Evolutionary conservation across 2,888 invertebrate genomes (phyloP).

Genomic region (Pristionchus japonicus): DNA sequence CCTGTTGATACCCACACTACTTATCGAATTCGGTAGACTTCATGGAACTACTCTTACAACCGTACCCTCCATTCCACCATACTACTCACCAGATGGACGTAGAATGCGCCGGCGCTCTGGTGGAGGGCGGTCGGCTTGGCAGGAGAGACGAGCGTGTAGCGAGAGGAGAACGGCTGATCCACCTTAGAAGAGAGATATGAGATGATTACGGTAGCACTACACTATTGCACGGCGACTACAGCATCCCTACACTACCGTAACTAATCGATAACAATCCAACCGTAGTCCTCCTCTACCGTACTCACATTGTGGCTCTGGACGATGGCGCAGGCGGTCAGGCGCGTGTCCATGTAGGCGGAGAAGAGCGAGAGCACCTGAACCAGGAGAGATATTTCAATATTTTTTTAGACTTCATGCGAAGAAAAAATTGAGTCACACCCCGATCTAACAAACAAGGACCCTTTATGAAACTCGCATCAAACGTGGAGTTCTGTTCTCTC

Average conservation of each 20-base stretch:
- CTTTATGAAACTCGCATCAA: too few relatives aligned
- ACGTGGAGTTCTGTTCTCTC: too few relatives aligned
- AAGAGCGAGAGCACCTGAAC: slow-evolving; percentile 55
- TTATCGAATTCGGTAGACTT: too few relatives aligned
- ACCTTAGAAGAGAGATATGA: neutral
- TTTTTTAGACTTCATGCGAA: neutral
- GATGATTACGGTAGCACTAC: neutral
- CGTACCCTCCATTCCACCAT: neutral
- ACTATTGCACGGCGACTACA: neutral
- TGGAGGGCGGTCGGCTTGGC: slow-evolving; percentile 28
- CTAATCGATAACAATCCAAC: neutral
- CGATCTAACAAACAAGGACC: too few relatives aligned
- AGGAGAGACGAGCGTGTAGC: slow-evolving; percentile 11
- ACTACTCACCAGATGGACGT: slow-evolving; percentile 35
- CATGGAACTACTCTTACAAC: neutral
- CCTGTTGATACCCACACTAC: too few relatives aligned
- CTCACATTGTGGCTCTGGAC: slow-evolving; percentile 47
- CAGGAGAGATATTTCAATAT: neutral
- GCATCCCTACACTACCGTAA: neutral
- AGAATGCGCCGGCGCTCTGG: slow-evolving; percentile 29
- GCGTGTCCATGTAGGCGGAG: slow-evolving; percentile 60
- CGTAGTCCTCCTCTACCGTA: neutral
- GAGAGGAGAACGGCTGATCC: slow-evolving; percentile 39
- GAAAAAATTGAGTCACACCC: neutral
- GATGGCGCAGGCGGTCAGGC: slow-evolving; percentile 57